A percentile compares a stretch with the other conserved stretches of the same genome.
Conservation (phyloP, 1,140 invertebrate species). For the Panonychus citri region DNA sequence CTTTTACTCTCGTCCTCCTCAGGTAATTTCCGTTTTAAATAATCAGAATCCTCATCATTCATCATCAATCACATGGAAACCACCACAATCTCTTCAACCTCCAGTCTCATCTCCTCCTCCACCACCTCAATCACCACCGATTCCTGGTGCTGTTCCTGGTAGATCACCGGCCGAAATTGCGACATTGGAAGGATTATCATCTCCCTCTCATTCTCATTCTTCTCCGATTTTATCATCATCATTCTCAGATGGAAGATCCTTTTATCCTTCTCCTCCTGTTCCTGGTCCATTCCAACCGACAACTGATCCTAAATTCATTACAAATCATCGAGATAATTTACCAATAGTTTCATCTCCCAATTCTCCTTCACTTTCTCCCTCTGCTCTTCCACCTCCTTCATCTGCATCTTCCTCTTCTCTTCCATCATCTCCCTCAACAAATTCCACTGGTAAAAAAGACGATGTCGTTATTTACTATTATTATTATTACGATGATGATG, state of each 20-base stretch:
- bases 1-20: background rate
- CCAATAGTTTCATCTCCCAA: background rate
- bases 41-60: background rate
- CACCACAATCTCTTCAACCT: no score
- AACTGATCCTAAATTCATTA: background rate
- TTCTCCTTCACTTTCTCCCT: background rate
- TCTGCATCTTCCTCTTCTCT: background rate
- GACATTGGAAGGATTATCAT: background rate
- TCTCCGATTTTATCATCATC: background rate
- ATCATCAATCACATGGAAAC: slow-evolving; percentile 9
- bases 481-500: slow-evolving; percentile 13
- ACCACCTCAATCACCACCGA: slow-evolving; percentile 1
- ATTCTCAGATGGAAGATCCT: background rate
- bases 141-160: background rate
- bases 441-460: slow-evolving; percentile 6
- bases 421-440: no score
- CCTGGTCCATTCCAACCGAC: background rate
- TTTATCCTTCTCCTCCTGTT: background rate
- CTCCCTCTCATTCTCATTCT: background rate
- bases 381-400: background rate
- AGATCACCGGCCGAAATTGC: background rate
- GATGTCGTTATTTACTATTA: slow-evolving; percentile 13
- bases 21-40: slow-evolving; percentile 7
- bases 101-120: no score
- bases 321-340: background rate